Percentiles rank a stretch among this genome's conserved stretches.
Conservation (phyloP, 2,113 vertebrate genomes). For the Salminus brasiliensis region DNA sequence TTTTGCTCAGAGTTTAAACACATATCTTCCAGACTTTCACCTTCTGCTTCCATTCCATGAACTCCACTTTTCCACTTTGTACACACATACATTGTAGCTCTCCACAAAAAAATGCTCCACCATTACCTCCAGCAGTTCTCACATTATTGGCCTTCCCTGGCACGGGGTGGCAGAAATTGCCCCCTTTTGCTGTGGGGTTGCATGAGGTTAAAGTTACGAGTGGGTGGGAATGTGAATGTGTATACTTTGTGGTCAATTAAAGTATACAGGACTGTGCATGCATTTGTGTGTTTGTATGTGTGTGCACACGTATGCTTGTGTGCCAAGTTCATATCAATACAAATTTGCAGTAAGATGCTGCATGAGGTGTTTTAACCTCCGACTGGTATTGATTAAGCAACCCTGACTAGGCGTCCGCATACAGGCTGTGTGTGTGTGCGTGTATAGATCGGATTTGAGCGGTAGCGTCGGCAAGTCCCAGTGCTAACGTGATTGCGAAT, state of each 20-base stretch:
- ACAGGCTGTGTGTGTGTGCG: constrained; percentile 48
- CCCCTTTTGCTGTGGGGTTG: not conserved
- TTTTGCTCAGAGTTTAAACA: not conserved
- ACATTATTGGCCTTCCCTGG: not conserved
- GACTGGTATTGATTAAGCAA: constrained; percentile 73
- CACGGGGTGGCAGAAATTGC: not conserved
- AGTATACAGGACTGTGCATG: constrained; percentile 4
- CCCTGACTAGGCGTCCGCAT: constrained; percentile 37
- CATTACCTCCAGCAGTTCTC: not conserved
- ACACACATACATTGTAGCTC: not conserved
- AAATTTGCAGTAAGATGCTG: constrained; percentile 69
- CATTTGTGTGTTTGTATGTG: constrained; percentile 51
- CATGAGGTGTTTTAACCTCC: constrained; percentile 76
- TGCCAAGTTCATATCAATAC: constrained; percentile 58
- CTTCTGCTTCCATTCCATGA: not conserved
- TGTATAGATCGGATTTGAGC: constrained; percentile 72
- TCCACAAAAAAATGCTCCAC: not conserved
- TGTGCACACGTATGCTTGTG: constrained; percentile 61
- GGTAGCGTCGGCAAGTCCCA: constrained; percentile 66
- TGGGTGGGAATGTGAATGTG: constrained; percentile 54
- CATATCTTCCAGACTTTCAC: not conserved
- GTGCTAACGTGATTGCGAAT: constrained; percentile 82
- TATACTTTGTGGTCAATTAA: constrained; percentile 65
- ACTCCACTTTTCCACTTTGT: not conserved
- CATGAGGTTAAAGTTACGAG: not conserved